These are phyloP conservation scores for Phylloscopus trochilus DNA, from an alignment of 2,113 vertebrate species.

Conservation along the genomic window DNA sequence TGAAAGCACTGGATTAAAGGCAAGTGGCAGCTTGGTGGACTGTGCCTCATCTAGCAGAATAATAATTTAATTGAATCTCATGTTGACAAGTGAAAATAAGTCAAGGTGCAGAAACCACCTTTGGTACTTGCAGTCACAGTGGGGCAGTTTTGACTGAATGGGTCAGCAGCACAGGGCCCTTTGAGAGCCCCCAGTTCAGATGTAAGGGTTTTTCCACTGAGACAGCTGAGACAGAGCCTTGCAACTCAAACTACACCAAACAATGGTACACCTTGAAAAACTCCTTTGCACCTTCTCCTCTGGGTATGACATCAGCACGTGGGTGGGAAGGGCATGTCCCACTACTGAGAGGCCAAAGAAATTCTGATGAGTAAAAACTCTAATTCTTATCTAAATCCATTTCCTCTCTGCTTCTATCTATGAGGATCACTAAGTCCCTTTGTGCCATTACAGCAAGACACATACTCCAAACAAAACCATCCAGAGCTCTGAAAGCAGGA, in stretches of 20 bases:
- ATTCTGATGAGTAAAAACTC: background rate
- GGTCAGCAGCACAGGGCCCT: background rate
- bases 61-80: background rate
- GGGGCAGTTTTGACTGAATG: background rate
- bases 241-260: background rate
- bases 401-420: background rate
- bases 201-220: background rate
- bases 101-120: background rate
- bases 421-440: background rate
- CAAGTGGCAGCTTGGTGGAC: background rate
- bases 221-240: background rate
- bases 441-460: background rate
- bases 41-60: background rate
- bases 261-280: background rate
- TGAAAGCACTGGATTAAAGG: background rate
- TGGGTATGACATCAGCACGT: background rate
- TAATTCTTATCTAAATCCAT: background rate
- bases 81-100: background rate
- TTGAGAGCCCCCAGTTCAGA: background rate
- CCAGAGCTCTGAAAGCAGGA: background rate
- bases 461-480: background rate
- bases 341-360: background rate
- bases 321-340: background rate
- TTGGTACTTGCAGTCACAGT: background rate
- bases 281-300: background rate